Evolutionary conservation across 2,113 vertebrate genomes (phyloP).

Genomic region (Ciconia maguari): DNA sequence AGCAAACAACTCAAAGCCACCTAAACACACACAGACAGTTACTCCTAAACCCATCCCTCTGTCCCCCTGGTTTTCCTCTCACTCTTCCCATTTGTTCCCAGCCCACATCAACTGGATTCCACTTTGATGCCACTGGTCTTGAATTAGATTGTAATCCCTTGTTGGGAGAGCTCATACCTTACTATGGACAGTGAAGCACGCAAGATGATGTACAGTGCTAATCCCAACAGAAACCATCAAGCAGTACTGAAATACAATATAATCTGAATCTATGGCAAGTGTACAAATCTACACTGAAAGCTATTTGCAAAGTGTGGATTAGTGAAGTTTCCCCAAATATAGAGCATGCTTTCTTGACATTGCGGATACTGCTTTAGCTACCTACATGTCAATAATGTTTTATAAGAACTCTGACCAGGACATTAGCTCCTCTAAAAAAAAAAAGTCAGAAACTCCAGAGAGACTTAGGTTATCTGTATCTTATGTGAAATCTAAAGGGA

Average conservation of each 20-base stretch:
- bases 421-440: neutral
- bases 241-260: neutral
- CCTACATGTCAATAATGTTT: neutral
- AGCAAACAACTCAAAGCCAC: neutral
- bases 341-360: neutral
- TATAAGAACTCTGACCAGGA: neutral
- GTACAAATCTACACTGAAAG: neutral
- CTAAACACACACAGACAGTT: neutral
- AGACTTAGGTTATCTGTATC: neutral
- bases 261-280: neutral
- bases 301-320: neutral
- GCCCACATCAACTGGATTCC: neutral
- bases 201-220: neutral
- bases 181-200: rapidly evolving
- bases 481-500: neutral
- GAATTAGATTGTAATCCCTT: neutral
- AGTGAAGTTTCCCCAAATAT: neutral
- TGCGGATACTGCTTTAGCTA: neutral
- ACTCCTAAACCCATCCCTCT: neutral
- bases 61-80: neutral
- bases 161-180: neutral
- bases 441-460: neutral
- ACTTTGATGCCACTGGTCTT: neutral
- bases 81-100: neutral
- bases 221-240: neutral